These are phyloP conservation scores for Drosophila ustulata DNA, from an alignment of 2,888 invertebrate genomes.

Conservation along the genomic window DNA sequence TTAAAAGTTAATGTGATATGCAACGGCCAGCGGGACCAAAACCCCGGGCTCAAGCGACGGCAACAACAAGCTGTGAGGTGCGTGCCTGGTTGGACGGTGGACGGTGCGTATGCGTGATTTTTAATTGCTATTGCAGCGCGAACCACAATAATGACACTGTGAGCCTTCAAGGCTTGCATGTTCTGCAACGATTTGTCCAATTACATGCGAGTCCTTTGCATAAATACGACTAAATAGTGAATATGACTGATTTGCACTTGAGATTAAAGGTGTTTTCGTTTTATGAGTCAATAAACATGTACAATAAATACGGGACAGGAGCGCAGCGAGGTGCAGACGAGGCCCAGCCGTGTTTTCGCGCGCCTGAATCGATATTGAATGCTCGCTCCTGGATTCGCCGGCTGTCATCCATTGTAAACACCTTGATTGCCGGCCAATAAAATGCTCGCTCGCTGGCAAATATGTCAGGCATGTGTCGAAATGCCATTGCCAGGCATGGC, in stretches of 20 bases:
- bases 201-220: constrained; percentile 60
- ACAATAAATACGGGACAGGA: constrained; percentile 31
- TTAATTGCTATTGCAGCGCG: constrained; percentile 47
- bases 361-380: not conserved
- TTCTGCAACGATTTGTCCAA: constrained; percentile 72
- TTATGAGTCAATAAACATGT: constrained; percentile 68
- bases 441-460: constrained; percentile 20
- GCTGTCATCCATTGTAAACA: constrained; percentile 34
- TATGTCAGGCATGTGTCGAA: constrained; percentile 25
- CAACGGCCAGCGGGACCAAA: constrained; percentile 24
- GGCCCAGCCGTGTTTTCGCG: not conserved
- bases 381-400: constrained; percentile 35
- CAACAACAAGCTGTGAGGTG: constrained; percentile 9
- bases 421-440: constrained; percentile 45
- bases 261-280: constrained; percentile 57
- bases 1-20: constrained; percentile 65
- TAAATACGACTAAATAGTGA: constrained; percentile 62
- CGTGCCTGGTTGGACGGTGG: constrained; percentile 11
- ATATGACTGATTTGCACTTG: constrained; percentile 66
- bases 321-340: not conserved
- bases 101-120: constrained; percentile 57
- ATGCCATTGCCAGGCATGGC: constrained; percentile 29
- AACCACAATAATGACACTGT: constrained; percentile 31
- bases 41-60: not conserved
- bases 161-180: constrained; percentile 56